Conservation (phyloP, 2,888 invertebrate species). For the Leucophora obtusa region DNA sequence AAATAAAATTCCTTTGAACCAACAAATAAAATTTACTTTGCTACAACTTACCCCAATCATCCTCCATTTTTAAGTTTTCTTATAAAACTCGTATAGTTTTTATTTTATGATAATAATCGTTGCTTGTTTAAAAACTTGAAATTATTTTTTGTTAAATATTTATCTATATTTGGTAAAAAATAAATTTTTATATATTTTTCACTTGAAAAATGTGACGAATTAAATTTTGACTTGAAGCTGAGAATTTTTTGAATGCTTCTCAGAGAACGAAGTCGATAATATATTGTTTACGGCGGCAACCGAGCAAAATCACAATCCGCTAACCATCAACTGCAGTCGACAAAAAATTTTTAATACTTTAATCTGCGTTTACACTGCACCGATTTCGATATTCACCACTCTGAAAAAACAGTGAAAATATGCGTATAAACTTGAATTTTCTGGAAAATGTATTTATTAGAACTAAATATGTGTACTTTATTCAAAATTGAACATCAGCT, state of each 20-base stretch:
- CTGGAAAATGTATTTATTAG: too few species aligned
- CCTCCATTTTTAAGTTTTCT: slow-evolving; percentile 80
- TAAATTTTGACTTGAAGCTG: slow-evolving; percentile 44
- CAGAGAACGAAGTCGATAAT: too few species aligned
- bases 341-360: too few species aligned
- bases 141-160: slow-evolving; percentile 8
- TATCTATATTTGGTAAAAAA: slow-evolving; percentile 40
- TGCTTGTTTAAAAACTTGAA: neutral
- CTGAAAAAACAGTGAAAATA: too few species aligned
- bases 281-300: too few species aligned
- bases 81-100: neutral
- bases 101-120: neutral
- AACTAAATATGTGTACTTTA: too few species aligned
- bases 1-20: slow-evolving; percentile 43
- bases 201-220: slow-evolving; percentile 45
- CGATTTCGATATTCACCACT: too few species aligned
- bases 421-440: too few species aligned
- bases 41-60: slow-evolving; percentile 83
- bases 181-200: slow-evolving; percentile 22
- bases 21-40: neutral
- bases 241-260: slow-evolving; percentile 25
- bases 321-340: too few species aligned
- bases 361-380: too few species aligned
- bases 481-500: too few species aligned
- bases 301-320: too few species aligned